phyloP scores from a whole-genome alignment of 2,797 vertebrate species.

The Enteromius thamalakanensis region DNA sequence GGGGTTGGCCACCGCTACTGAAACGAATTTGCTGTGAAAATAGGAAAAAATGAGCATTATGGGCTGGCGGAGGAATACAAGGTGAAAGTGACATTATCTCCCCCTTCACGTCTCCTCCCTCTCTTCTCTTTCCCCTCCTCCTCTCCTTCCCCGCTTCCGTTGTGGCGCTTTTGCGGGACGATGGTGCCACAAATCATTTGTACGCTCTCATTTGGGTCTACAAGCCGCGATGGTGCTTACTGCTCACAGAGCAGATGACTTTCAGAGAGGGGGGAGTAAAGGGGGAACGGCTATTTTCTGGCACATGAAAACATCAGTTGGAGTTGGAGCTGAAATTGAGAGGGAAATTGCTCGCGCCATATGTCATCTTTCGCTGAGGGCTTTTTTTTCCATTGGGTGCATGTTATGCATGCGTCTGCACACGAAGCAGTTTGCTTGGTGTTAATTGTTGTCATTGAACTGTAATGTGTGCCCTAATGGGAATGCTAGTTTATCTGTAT shows the following conservation, averaged over 20 bases:
- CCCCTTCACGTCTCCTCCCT: slow-evolving; percentile 49
- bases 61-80: slow-evolving; percentile 79
- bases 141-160: slow-evolving; percentile 49
- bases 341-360: slow-evolving; percentile 76
- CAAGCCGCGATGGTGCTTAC: slow-evolving; percentile 78
- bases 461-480: slow-evolving; percentile 44
- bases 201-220: slow-evolving; percentile 80
- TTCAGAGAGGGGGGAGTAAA: slow-evolving; percentile 66
- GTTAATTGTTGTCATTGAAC: slow-evolving; percentile 52
- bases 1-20: slow-evolving; percentile 61
- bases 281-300: slow-evolving; percentile 69
- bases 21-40: slow-evolving; percentile 90
- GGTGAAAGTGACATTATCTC: slow-evolving; percentile 83
- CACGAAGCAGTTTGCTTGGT: slow-evolving; percentile 49
- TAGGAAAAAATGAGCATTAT: slow-evolving; percentile 82
- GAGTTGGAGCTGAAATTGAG: slow-evolving; percentile 78
- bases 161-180: slow-evolving; percentile 74
- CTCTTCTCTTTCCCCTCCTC: slow-evolving; percentile 32
- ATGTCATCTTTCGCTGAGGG: slow-evolving; percentile 75
- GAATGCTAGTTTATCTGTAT: slow-evolving; percentile 26
- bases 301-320: slow-evolving; percentile 70
- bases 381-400: slow-evolving; percentile 61
- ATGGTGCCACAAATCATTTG: slow-evolving; percentile 85
- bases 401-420: slow-evolving; percentile 45
- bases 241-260: slow-evolving; percentile 82